Conservation (phyloP, 2,113 vertebrate genomes). For the Thomomys bottae region DNA sequence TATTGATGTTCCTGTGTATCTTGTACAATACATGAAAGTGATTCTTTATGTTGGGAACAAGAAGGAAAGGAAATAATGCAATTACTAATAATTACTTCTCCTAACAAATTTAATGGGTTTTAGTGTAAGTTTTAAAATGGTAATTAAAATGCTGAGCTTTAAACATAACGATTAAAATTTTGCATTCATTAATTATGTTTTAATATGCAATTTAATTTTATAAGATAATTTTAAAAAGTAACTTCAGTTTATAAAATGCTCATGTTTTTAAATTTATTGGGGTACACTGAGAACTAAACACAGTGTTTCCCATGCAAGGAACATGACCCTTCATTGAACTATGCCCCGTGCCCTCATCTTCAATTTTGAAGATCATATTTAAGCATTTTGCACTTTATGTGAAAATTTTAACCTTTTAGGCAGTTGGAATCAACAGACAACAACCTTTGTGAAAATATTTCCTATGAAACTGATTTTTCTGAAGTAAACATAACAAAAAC, state of each 20-base stretch:
- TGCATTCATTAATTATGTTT: not conserved
- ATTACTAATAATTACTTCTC: not conserved
- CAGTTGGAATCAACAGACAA: no score
- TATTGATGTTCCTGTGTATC: not conserved
- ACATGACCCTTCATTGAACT: no score
- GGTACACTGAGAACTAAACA: not conserved
- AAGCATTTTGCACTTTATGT: not conserved
- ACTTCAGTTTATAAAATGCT: no score
- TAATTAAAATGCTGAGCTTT: not conserved
- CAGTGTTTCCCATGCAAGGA: not conserved
- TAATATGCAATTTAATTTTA: not conserved
- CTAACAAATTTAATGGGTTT: not conserved
- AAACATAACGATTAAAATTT: not conserved
- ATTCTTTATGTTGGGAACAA: not conserved
- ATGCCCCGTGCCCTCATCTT: no score
- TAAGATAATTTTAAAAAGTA: not conserved
- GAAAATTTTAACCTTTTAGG: no score
- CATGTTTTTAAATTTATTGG: not conserved
- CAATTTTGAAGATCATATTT: not conserved
- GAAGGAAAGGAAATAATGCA: not conserved
- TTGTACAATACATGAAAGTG: not conserved
- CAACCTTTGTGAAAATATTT: no score
- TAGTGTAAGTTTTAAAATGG: not conserved
- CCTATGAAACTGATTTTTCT: no score
- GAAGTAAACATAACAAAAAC: no score